Evolutionary conservation across 2,888 invertebrate genomes (phyloP), one percentile per base, ranked within the genome.

Genomic region (Proisotoma minuta): DNA sequence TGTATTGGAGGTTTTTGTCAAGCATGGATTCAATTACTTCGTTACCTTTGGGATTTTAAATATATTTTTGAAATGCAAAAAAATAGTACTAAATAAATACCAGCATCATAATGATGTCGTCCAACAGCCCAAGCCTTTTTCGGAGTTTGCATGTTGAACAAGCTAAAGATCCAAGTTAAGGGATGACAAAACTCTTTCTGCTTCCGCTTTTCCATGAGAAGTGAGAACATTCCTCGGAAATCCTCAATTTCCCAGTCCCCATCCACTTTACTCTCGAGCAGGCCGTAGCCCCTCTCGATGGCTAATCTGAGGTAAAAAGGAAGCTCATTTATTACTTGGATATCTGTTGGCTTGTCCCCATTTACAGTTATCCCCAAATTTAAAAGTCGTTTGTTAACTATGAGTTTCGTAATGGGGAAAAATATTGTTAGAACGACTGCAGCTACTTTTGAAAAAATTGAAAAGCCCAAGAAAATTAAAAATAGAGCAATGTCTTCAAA

Each of bases 91-190:
- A n/a, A n/a, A n/a, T n/a, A n/a, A n/a, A n/a, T 26, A 65, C 66
- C 66, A 22, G 48, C 58, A 43, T 66, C 62, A 12, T 66, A 66
- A 58, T 66, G 66, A 22, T 53, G 43, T 23, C 59, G 20, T 20
- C 60, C 63, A 5, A 66, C 66, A 29, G 52, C 66, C 57, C 57
- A 63, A 3, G 62, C 62, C 20, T 58, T 62, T 3, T 53, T 26
- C 40, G 58, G 60, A 2, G 66, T 63, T 49, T 66, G 66, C 23
- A 62, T 43, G 47, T 66, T 66, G 40, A 66, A 66, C 23, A 53
- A 29, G 15, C 60, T 59, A 3, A 66, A 28, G 27, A 60, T 57
- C 40, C 62, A 40, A 27, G 60, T 60, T 53, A 57, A 57, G 3
- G 58, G 62, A 49, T 54, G 57, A 27, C 50, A 56, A 24, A 34